Evolutionary conservation across 1,140 invertebrate species (phyloP), one percentile per base, ranked within the genome.

Genomic region (Hylaeus anthracinus): DNA sequence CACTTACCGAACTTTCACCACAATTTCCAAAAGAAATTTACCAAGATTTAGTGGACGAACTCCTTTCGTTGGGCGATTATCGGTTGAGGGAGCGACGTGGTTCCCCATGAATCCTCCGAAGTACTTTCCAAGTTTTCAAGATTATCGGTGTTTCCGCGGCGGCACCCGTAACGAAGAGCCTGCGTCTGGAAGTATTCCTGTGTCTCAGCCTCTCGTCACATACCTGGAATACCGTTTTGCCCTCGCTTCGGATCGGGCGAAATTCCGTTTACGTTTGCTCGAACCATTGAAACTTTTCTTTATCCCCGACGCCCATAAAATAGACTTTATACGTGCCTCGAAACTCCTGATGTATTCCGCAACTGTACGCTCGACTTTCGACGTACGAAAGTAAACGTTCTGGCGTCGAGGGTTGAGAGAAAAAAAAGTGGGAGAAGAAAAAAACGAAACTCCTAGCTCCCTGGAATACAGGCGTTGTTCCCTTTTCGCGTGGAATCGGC

Each of bases 121-220:
- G 60, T 37, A 64, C 70, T 65, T 79, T 71, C 61, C 14, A 86
- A 85, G n/a, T 86, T 86, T 41, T 72, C 67, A 37, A 67, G 73
- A 79, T 86, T 86, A 86, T 86, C 85, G 83, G 86, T 72, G 80
- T 79, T 79, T 72, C 66, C 74, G 39, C 67, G 12, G 37, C 60
- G 60, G 48, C 66, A 70, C 45, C 26, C 39, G 81, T 86, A 85
- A 83, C 81, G 70, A 61, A 69, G 69, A 51, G 51, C 6, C 9
- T 9, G 51, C 26, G 26, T 26, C 26, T 26, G 26, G 26, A 26
- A 26, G 51, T 51, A 8, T 51, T 51, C 51, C 45, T 26, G 41
- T 56, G 58, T 85, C 67, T 64, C 67, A 14, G 63, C 9, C 37
- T 73, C 58, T 63, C 66, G 8, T 79, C 72, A 53, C 72, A 73